A percentile compares a stretch with the other conserved stretches of the same genome.
These are phyloP conservation scores for Akabosia matsudoensis DNA, from an alignment of 1,140 invertebrate genomes.

Conservation along the genomic window DNA sequence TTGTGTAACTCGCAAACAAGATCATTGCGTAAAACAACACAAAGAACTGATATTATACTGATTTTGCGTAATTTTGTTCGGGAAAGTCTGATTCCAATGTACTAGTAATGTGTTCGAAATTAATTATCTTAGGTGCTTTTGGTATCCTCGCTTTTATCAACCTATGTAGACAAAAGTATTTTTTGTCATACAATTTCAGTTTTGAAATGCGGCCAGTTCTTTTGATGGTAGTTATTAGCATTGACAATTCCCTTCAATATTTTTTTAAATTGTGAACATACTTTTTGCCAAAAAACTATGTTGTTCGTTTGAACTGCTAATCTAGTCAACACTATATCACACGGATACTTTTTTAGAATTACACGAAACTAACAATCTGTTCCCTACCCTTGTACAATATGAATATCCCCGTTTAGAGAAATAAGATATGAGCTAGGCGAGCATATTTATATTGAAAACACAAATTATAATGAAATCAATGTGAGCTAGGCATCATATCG, in stretches of 20 bases:
- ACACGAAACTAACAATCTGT: neutral
- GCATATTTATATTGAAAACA: neutral
- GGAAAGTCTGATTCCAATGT: too few relatives aligned
- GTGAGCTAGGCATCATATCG: constrained; percentile 16
- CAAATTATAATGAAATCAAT: neutral
- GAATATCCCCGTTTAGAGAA: neutral
- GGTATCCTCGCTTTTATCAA: too few relatives aligned
- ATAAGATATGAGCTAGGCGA: too few relatives aligned
- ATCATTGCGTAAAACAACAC: too few relatives aligned
- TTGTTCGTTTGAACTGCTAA: neutral
- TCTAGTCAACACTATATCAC: neutral
- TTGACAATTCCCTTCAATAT: neutral
- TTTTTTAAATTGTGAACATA: neutral
- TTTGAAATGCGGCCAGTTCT: neutral
- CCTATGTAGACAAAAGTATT: too few relatives aligned
- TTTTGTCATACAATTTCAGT: too few relatives aligned
- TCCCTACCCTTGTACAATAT: neutral
- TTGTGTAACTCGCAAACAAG: too few relatives aligned
- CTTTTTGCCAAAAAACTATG: neutral
- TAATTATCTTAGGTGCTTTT: too few relatives aligned
- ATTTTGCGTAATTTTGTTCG: too few relatives aligned
- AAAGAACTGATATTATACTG: too few relatives aligned
- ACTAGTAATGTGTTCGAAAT: too few relatives aligned
- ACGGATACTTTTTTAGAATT: neutral
- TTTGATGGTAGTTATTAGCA: too few relatives aligned